Conservation (phyloP, 2,113 vertebrate species). For the Machaerirhynchus nigripectus region DNA sequence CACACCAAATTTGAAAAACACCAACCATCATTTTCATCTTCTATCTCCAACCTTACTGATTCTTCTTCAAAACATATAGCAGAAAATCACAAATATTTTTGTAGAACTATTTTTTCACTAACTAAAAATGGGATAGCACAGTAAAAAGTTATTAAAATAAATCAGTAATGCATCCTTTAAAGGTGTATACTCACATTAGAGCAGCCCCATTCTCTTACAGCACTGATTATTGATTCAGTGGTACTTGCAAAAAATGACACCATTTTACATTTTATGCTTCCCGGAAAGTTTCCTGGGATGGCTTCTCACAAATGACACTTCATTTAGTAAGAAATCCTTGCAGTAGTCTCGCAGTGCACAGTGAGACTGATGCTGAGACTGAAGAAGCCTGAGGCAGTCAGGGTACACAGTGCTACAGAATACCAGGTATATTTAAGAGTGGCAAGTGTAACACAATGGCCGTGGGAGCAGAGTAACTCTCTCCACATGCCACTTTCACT, state of each 20-base stretch:
- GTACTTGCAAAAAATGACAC: not conserved
- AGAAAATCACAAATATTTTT: not conserved
- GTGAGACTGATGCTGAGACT: not conserved
- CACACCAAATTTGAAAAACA: not conserved
- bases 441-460: not conserved
- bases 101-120: not conserved
- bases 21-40: not conserved
- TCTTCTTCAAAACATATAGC: not conserved
- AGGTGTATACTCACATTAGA: not conserved
- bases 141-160: not conserved
- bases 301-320: not conserved
- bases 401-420: fast-evolving
- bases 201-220: not conserved
- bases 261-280: not conserved
- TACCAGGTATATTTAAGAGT: not conserved
- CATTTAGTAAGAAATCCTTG: not conserved
- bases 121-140: not conserved
- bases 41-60: not conserved
- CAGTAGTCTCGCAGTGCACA: not conserved
- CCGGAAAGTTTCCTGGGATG: not conserved
- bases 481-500: not conserved
- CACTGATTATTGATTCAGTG: not conserved
- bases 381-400: not conserved
- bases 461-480: not conserved
- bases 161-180: not conserved